Conservation (phyloP, 2,888 invertebrate genomes). For the Acanthosepion pharaonis region DNA sequence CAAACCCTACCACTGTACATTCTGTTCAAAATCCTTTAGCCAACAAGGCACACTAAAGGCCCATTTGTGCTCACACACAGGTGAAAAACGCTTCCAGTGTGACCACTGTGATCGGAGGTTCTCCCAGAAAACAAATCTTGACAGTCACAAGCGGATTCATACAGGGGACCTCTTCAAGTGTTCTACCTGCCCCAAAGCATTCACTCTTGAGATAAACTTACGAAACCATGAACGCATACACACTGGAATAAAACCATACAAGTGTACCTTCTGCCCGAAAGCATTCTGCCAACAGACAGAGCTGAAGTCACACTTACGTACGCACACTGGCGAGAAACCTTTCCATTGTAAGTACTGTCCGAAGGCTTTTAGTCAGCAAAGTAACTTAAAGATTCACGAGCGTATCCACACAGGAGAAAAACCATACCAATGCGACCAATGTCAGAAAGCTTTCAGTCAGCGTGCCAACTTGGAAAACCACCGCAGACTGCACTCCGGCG, state of each 20-base stretch:
- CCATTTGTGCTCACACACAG: conserved; percentile 37
- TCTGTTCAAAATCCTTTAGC: conserved; percentile 40
- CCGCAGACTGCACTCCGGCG: conserved; percentile 42
- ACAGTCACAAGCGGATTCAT: conserved; percentile 1
- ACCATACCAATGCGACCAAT: conserved; percentile 41
- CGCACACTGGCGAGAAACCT: conserved; percentile 42
- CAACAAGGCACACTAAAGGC: conserved; percentile 40
- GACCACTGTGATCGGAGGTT: conserved; percentile 38
- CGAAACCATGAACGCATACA: conserved; percentile 38
- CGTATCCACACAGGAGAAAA: conserved; percentile 44
- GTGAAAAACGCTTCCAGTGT: conserved; percentile 39
- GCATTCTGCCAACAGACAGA: conserved; percentile 39
- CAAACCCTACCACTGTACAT: conserved; percentile 42
- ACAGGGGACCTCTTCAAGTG: conserved; percentile 41
- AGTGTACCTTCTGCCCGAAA: conserved; percentile 41
- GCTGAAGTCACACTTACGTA: conserved; percentile 35
- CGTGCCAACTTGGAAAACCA: conserved; percentile 33
- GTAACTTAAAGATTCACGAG: not conserved
- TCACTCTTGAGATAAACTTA: not conserved
- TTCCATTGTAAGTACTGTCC: conserved; percentile 42
- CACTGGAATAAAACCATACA: conserved; percentile 48
- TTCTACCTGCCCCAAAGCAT: conserved; percentile 37
- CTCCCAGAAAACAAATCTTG: conserved; percentile 39
- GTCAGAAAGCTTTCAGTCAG: conserved; percentile 40
- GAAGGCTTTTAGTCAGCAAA: conserved; percentile 39